A percentile compares a stretch with the other conserved stretches of the same genome.
phyloP scores from a whole-genome alignment of 2,797 vertebrate species.

The Natrix natrix region DNA sequence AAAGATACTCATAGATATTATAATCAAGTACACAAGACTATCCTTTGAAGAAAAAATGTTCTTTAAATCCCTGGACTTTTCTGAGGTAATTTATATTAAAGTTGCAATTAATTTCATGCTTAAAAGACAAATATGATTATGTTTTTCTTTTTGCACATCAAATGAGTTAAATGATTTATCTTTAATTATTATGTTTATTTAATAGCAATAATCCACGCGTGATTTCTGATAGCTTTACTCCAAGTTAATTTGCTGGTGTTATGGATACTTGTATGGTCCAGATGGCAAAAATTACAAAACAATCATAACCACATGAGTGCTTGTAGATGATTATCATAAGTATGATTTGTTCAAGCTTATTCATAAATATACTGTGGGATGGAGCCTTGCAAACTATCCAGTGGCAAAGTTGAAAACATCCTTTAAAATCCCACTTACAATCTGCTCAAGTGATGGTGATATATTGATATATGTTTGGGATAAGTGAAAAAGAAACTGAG shows the following conservation, averaged over 20 bases:
- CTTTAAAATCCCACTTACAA: conserved; percentile 8
- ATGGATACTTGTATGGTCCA: neutral
- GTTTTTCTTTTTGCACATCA: neutral
- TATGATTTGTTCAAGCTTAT: conserved; percentile 6
- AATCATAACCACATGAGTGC: neutral
- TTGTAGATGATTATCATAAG: neutral
- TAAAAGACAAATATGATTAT: neutral
- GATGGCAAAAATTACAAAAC: neutral
- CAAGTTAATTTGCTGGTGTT: neutral
- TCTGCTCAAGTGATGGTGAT: conserved; percentile 5
- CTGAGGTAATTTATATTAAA: neutral
- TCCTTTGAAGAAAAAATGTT: neutral
- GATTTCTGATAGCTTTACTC: neutral
- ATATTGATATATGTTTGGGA: neutral
- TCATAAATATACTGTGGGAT: neutral
- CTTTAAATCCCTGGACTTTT: neutral
- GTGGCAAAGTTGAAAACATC: conserved; percentile 1
- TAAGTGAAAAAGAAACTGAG: neutral
- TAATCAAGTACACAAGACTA: neutral
- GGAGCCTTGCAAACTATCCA: neutral
- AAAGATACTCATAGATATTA: neutral
- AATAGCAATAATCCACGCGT: neutral
- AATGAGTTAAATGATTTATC: neutral
- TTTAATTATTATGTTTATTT: neutral
- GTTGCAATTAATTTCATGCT: neutral